phyloP scores from a whole-genome alignment of 2,888 invertebrate genomes.

The Neelides folsomi region DNA sequence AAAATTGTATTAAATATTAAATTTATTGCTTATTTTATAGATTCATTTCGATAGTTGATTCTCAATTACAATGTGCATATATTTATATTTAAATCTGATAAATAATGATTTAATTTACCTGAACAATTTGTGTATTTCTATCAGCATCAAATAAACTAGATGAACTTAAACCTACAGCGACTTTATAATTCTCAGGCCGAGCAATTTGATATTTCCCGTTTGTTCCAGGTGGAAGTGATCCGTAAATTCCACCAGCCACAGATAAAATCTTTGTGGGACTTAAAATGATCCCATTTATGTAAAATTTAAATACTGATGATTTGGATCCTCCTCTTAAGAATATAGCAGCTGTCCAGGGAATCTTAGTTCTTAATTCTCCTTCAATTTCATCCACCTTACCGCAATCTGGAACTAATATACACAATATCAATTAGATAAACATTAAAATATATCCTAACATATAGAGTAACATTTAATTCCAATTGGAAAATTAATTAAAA shows the following conservation, averaged over 20 bases:
- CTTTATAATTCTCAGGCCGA: constrained; percentile 10
- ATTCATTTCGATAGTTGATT: too few species aligned
- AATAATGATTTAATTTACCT: constrained; percentile 5
- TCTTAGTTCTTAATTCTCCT: constrained; percentile 10
- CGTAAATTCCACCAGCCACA: constrained; percentile 11
- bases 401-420: constrained; percentile 6
- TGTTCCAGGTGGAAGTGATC: constrained; percentile 5
- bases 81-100: too few species aligned
- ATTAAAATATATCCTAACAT: too few species aligned
- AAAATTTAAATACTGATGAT: constrained; percentile 7
- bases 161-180: constrained; percentile 8
- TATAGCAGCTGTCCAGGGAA: constrained; percentile 14
- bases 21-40: too few species aligned
- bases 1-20: too few species aligned
- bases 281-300: constrained; percentile 10
- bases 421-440: too few species aligned
- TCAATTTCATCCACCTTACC: constrained; percentile 9
- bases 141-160: constrained; percentile 10
- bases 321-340: constrained; percentile 7
- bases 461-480: too few species aligned
- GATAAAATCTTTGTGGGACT: constrained; percentile 10
- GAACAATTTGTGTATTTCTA: constrained; percentile 6
- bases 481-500: too few species aligned
- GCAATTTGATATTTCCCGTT: constrained; percentile 13
- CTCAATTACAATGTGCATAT: too few species aligned